Evolutionary conservation across 2,113 vertebrate genomes (phyloP), one percentile per base, ranked within the genome.

Genomic region (Cyanistes caeruleus): DNA sequence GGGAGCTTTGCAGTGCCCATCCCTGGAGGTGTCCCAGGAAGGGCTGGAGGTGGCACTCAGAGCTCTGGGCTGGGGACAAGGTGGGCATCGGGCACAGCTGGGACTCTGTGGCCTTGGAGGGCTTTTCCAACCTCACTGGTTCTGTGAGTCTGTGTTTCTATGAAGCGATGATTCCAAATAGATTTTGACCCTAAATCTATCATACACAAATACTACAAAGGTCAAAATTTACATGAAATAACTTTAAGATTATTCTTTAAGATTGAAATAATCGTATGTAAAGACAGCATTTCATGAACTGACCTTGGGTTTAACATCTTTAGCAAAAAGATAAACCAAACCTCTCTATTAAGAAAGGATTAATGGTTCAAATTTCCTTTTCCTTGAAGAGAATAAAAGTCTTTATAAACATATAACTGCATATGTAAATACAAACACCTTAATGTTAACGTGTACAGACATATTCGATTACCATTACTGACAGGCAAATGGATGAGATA

Each of bases 71-170:
- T 67, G 72, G 62, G 62, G 37, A 68, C 72, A 76, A 7, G 52
- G 44, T 35, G 72, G 72, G 35, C 1, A 55, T 3, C 0, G 14
- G 49, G 49, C 43, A 75, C 43, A 24, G 35, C 20, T 31, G 9
- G 62, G 25, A 7, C 16, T 41, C 1, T 0, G 15, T n/a, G n/a
- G n/a, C 0, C 28, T 65, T 0, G 3, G 24, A n/a, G 60, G 6
- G 9, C 16, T 76, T 43, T 31, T 3, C n/a, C 74, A 78, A 1
- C 19, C 5, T 6, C 0, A 33, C 1, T 22, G 14, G 7, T 37
- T 51, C n/a, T 4, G 4, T 20, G 35, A 43, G 8, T 43, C 55
- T 69, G 7, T 15, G n/a, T 48, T n/a, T 70, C 56, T 25, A 5
- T 56, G 22, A 92, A 84, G 13, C 44, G 8, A 33, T 19, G 4